Evolutionary conservation across 2,113 vertebrate genomes (phyloP).

Genomic region (Polypterus senegalus): DNA sequence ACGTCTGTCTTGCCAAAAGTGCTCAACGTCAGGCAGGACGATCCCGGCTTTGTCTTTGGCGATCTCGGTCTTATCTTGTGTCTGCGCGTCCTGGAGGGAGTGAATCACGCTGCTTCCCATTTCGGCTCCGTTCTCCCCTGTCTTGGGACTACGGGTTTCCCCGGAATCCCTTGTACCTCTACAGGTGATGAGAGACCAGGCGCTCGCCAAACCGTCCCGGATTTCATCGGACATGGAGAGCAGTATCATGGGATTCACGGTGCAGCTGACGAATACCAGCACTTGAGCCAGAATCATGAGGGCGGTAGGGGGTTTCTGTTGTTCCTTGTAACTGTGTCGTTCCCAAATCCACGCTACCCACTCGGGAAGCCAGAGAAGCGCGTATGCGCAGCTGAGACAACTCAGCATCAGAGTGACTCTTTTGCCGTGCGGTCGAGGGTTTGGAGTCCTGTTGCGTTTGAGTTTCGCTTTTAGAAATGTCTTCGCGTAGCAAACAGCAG

Average conservation of each 20-base stretch:
- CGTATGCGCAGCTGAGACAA: slow-evolving; percentile 41
- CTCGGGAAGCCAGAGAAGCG: slow-evolving; percentile 51
- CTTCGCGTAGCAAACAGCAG: slow-evolving; percentile 41
- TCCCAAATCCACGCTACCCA: slow-evolving; percentile 58
- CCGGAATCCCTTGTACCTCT: slow-evolving; percentile 18
- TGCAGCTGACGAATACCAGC: slow-evolving; percentile 47
- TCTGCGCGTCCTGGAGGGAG: slow-evolving; percentile 20
- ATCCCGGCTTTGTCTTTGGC: slow-evolving; percentile 18
- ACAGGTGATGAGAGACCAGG: slow-evolving; percentile 33
- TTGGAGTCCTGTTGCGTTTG: slow-evolving; percentile 17
- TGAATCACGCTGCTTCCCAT: slow-evolving; percentile 21
- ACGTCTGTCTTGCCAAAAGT: slow-evolving; percentile 58
- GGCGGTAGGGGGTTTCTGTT: slow-evolving; percentile 36
- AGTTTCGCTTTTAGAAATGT: slow-evolving; percentile 27
- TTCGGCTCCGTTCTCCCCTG: slow-evolving; percentile 35
- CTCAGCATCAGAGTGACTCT: slow-evolving; percentile 37
- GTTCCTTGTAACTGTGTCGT: slow-evolving; percentile 24
- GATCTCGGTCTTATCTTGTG: slow-evolving; percentile 2
- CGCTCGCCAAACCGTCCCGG: slow-evolving; percentile 34
- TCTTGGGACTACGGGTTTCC: slow-evolving; percentile 13
- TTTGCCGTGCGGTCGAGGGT: slow-evolving; percentile 28
- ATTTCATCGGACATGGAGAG: slow-evolving; percentile 49
- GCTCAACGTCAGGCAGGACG: slow-evolving; percentile 52
- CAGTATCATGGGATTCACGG: slow-evolving; percentile 40
- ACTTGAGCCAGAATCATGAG: slow-evolving; percentile 41